Conservation (phyloP, 2,113 vertebrate genomes). For the Polyodon spathula region DNA sequence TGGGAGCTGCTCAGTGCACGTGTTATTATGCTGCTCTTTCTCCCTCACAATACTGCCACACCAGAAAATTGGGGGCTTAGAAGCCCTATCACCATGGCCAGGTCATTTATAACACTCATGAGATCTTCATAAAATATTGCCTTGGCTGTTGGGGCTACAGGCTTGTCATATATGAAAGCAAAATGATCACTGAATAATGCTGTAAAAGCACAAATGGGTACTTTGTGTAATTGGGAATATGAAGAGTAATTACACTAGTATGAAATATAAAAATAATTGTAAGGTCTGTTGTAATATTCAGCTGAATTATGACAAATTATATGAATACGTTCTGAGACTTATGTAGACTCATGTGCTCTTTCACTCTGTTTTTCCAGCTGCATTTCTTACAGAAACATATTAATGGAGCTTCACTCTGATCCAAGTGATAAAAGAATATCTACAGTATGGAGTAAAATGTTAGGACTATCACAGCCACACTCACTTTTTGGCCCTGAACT, state of each 20-base stretch:
- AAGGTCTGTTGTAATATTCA: constrained; percentile 3
- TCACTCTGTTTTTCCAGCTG: neutral
- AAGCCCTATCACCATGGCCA: neutral
- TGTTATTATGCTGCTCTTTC: neutral
- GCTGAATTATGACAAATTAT: neutral
- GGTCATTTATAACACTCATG: constrained; percentile 1
- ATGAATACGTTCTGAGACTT: neutral
- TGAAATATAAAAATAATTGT: constrained; percentile 13
- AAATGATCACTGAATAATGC: neutral
- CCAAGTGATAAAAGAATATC: neutral
- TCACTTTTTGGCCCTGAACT: no score
- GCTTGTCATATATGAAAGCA: neutral
- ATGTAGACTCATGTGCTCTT: neutral
- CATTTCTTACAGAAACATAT: neutral
- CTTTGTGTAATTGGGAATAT: constrained; percentile 13
- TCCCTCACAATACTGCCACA: neutral
- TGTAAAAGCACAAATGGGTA: constrained; percentile 22
- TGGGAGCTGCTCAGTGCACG: neutral
- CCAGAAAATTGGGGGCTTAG: neutral
- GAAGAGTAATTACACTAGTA: constrained; percentile 13
- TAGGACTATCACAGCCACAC: neutral
- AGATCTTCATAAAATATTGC: neutral
- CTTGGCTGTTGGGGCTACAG: neutral
- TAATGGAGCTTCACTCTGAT: neutral
- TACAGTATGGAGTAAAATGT: neutral